Percentiles rank a stretch among this genome's conserved stretches.
These are phyloP conservation scores for Papilio protenor DNA, from an alignment of 2,888 invertebrate genomes.

Conservation along the genomic window DNA sequence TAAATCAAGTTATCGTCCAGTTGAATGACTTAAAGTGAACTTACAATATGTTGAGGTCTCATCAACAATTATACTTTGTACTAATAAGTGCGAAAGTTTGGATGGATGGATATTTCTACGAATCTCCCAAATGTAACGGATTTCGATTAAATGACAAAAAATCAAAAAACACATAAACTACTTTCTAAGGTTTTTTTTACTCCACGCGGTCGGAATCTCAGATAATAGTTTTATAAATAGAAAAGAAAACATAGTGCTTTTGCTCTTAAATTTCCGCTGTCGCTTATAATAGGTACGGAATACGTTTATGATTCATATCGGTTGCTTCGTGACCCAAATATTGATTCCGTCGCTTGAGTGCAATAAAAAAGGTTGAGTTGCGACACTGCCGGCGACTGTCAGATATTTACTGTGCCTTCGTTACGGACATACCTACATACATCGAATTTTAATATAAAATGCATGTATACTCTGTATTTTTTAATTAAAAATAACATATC, in stretches of 20 bases:
- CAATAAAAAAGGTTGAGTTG: conserved; percentile 47
- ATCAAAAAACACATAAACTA: too few species aligned
- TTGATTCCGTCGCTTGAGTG: conserved; percentile 53
- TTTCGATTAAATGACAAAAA: too few species aligned
- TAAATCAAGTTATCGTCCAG: background rate
- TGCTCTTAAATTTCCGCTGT: conserved; percentile 15
- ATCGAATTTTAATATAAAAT: background rate
- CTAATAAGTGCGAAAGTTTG: too few species aligned
- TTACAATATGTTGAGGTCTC: background rate
- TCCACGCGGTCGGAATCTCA: too few species aligned
- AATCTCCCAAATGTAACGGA: too few species aligned
- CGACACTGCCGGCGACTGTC: conserved; percentile 20
- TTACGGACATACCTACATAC: background rate
- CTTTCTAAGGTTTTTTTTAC: too few species aligned
- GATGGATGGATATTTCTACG: too few species aligned
- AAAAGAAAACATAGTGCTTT: too few species aligned
- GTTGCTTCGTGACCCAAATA: conserved; percentile 60
- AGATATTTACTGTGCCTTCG: background rate
- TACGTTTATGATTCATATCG: conserved; percentile 21
- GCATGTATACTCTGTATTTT: background rate
- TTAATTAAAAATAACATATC: too few species aligned
- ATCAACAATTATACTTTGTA: background rate
- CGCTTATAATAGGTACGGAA: background rate
- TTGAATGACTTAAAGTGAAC: background rate
- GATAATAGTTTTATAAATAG: too few species aligned